Percentiles rank a stretch among this genome's conserved stretches.
Conservation (phyloP, 2,797 vertebrate species). For the Tauraco hartlaubi region DNA sequence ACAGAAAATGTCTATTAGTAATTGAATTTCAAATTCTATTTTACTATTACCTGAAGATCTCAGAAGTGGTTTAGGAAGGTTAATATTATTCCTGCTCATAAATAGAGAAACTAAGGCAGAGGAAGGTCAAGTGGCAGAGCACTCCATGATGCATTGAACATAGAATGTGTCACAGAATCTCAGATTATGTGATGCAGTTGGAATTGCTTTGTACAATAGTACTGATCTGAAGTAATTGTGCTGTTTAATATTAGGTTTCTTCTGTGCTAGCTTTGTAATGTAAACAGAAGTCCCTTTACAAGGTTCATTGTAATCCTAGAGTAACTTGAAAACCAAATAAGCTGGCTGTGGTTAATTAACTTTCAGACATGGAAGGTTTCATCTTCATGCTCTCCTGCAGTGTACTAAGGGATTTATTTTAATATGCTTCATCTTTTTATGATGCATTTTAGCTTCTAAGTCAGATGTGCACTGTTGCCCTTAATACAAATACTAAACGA, state of each 20-base stretch:
- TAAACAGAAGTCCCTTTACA: background rate
- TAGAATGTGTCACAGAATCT: background rate
- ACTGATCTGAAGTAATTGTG: background rate
- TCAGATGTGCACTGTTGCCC: background rate
- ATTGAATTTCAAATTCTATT: background rate
- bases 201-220: background rate
- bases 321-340: background rate
- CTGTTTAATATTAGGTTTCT: background rate
- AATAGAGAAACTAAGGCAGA: background rate
- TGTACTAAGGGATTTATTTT: background rate
- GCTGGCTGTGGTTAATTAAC: background rate
- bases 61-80: background rate
- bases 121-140: background rate
- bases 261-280: background rate
- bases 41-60: background rate
- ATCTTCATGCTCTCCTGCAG: background rate
- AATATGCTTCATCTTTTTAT: background rate
- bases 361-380: background rate
- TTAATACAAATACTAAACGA: background rate
- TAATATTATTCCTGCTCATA: background rate
- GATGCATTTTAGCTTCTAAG: background rate
- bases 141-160: background rate
- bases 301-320: background rate
- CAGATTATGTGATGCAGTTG: background rate
- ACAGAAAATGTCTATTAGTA: background rate